A percentile compares a stretch with the other conserved stretches of the same genome.
These are phyloP conservation scores for Spermophilus dauricus DNA, from an alignment of 2,113 vertebrate species.

Conservation along the genomic window DNA sequence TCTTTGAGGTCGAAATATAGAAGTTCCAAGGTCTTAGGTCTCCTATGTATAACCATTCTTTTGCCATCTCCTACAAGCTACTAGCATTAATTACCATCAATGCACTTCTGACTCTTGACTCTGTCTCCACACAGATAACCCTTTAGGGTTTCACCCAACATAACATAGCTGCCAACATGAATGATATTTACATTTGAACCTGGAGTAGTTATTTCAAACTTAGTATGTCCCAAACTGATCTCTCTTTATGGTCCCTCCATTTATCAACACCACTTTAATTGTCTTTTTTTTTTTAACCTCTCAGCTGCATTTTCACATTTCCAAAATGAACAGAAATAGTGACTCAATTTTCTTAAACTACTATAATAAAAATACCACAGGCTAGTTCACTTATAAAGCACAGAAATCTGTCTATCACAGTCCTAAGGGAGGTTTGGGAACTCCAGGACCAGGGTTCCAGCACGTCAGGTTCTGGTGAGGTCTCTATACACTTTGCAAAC, in stretches of 20 bases:
- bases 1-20: background rate
- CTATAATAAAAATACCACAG: background rate
- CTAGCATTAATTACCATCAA: background rate
- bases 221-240: background rate
- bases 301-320: background rate
- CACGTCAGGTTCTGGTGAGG: too few relatives aligned
- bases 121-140: background rate
- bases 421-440: background rate
- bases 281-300: background rate
- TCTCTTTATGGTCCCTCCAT: background rate
- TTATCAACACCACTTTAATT: background rate
- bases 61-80: background rate
- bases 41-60: background rate
- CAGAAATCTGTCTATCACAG: background rate
- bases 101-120: background rate
- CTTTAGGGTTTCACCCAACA: background rate
- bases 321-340: background rate
- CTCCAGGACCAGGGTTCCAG: too few relatives aligned
- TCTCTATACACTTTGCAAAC: accelerated
- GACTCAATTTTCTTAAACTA: background rate
- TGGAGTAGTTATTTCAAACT: background rate
- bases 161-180: background rate
- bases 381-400: background rate
- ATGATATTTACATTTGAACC: background rate
- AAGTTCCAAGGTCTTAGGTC: background rate